Evolutionary conservation across 2,113 vertebrate genomes (phyloP).

Genomic region (Marcusenius ussheri): DNA sequence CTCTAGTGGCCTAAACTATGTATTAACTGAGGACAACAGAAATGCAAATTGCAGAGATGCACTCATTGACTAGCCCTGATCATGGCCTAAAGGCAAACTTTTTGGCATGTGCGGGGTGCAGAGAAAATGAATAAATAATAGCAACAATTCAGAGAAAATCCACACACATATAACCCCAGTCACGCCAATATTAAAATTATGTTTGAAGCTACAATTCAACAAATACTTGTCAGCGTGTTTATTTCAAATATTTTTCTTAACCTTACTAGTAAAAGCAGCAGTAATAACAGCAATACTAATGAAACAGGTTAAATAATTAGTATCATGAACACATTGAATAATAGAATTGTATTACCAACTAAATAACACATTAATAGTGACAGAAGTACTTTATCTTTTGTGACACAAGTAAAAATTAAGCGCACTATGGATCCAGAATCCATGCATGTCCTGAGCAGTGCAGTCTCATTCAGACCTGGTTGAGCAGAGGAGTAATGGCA

Average conservation of each 20-base stretch:
- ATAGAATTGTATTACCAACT: background rate
- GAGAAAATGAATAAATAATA: background rate
- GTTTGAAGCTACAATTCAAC: background rate
- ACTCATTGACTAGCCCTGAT: background rate
- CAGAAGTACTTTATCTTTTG: background rate
- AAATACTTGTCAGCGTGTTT: background rate
- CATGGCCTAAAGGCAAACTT: background rate
- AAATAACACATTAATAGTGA: background rate
- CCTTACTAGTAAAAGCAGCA: background rate
- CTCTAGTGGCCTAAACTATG: slow-evolving; percentile 25
- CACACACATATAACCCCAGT: background rate
- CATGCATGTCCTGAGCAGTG: background rate
- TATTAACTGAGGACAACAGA: background rate
- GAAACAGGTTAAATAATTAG: background rate
- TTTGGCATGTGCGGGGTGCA: background rate
- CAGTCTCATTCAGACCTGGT: slow-evolving; percentile 50
- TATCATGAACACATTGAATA: background rate
- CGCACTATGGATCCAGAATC: background rate
- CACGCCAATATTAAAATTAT: background rate
- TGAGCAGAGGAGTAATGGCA: slow-evolving; percentile 80
- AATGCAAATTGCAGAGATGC: background rate
- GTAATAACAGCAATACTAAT: background rate
- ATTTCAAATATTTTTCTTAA: background rate
- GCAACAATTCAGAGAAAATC: background rate
- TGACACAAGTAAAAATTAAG: background rate